A percentile compares a stretch with the other conserved stretches of the same genome.
Evolutionary conservation across 2,113 vertebrate genomes (phyloP).

Genomic region (Rallus limicola): DNA sequence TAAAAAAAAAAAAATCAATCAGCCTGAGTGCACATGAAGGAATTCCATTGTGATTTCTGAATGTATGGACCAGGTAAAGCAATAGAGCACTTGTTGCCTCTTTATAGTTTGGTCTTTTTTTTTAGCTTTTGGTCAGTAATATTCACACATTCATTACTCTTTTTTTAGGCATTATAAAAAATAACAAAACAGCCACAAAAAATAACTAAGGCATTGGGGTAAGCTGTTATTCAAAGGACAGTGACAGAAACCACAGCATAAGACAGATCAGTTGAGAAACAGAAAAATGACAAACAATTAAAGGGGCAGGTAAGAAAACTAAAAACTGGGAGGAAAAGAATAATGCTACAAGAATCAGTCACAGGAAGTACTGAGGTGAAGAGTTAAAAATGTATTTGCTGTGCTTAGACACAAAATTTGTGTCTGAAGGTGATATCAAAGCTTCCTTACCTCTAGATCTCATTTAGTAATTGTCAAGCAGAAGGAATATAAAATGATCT

Average conservation of each 20-base stretch:
- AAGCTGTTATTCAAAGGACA: neutral
- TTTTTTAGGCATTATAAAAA: neutral
- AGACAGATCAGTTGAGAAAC: neutral
- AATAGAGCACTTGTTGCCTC: neutral
- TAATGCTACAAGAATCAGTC: neutral
- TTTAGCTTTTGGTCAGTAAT: neutral
- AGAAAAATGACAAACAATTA: neutral
- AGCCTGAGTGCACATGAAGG: neutral
- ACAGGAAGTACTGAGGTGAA: neutral
- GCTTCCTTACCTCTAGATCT: neutral
- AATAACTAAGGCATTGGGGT: neutral
- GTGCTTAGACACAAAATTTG: neutral
- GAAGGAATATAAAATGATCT: neutral
- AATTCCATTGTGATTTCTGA: neutral
- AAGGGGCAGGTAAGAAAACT: neutral
- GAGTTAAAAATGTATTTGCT: neutral
- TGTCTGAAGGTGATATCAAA: slow-evolving; percentile 28
- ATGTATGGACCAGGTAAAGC: neutral
- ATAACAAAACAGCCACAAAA: neutral
- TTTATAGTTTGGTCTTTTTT: neutral
- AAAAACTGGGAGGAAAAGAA: neutral
- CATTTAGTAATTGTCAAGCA: neutral
- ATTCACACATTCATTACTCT: neutral
- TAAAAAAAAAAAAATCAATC: neutral
- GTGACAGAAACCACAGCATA: neutral